These are phyloP conservation scores for Erethizon dorsatum DNA, from an alignment of 2,797 vertebrate genomes.

Conservation along the genomic window DNA sequence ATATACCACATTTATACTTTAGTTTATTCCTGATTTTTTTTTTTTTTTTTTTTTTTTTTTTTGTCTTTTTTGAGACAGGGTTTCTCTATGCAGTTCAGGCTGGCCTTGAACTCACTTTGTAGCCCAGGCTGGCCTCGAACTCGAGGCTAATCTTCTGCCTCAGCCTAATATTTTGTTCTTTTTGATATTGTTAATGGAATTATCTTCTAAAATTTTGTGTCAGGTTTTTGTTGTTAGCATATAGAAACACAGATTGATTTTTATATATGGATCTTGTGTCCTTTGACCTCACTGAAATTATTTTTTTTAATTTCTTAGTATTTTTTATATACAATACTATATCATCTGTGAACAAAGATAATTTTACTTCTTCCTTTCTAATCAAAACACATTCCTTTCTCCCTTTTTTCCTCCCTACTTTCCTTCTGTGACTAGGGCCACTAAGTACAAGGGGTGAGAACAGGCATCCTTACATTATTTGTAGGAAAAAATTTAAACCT, in stretches of 20 bases:
- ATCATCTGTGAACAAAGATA: neutral
- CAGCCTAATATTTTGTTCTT: neutral
- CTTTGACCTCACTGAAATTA: neutral
- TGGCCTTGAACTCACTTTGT: neutral
- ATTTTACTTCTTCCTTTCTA: neutral
- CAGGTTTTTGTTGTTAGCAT: neutral
- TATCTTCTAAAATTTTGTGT: neutral
- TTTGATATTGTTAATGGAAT: conserved; percentile 4
- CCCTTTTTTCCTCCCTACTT: neutral
- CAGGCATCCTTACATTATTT: neutral
- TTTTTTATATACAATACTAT: neutral
- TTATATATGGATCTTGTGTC: neutral
- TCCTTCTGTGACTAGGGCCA: neutral
- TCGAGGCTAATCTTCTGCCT: neutral
- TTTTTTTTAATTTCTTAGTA: neutral
- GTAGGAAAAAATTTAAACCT: neutral
- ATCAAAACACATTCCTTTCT: neutral
- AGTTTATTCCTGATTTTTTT: neutral
- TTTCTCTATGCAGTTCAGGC: neutral
- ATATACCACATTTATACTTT: neutral
- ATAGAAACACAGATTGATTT: neutral
- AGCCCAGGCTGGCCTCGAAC: neutral
- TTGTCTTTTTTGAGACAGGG: too few species aligned
- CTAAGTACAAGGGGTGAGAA: neutral
- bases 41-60: too few species aligned